These are phyloP conservation scores for Tetrapedia diversipes DNA, from an alignment of 2,888 invertebrate species.

Conservation along the genomic window DNA sequence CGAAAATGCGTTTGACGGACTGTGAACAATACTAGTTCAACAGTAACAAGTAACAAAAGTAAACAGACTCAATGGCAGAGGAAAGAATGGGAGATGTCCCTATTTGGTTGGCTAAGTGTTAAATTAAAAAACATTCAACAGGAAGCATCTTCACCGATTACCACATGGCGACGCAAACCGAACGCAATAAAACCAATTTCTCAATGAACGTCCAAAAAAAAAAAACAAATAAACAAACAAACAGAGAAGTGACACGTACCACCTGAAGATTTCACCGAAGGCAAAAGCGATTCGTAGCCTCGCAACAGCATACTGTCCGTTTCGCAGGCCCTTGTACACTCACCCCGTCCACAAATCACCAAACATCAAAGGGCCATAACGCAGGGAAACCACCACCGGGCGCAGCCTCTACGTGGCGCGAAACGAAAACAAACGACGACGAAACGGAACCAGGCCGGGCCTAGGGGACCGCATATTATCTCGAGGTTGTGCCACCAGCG, in stretches of 20 bases:
- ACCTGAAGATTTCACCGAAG: constrained; percentile 53
- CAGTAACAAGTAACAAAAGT: too few species aligned
- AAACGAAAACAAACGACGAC: constrained; percentile 26
- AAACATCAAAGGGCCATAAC: constrained; percentile 35
- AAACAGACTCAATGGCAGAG: too few species aligned
- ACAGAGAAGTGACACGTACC: constrained; percentile 46
- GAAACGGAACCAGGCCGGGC: background rate
- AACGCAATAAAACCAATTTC: too few species aligned
- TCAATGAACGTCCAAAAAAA: background rate
- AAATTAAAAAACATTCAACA: too few species aligned
- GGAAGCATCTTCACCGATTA: too few species aligned
- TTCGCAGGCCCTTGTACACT: constrained; percentile 48
- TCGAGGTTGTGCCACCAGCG: background rate
- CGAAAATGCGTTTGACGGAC: too few species aligned
- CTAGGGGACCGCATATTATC: background rate
- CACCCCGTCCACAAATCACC: constrained; percentile 41
- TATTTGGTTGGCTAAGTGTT: too few species aligned
- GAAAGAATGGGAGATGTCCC: too few species aligned
- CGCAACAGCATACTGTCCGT: constrained; percentile 30
- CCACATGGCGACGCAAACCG: too few species aligned
- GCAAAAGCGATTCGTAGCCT: constrained; percentile 33
- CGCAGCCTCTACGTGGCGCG: constrained; percentile 10
- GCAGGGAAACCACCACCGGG: constrained; percentile 3
- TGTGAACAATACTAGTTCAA: too few species aligned
- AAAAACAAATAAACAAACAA: background rate